Percentiles rank a stretch among this genome's conserved stretches.
phyloP scores from a whole-genome alignment of 2,797 vertebrate genomes.

The Kryptopterus vitreolus region DNA sequence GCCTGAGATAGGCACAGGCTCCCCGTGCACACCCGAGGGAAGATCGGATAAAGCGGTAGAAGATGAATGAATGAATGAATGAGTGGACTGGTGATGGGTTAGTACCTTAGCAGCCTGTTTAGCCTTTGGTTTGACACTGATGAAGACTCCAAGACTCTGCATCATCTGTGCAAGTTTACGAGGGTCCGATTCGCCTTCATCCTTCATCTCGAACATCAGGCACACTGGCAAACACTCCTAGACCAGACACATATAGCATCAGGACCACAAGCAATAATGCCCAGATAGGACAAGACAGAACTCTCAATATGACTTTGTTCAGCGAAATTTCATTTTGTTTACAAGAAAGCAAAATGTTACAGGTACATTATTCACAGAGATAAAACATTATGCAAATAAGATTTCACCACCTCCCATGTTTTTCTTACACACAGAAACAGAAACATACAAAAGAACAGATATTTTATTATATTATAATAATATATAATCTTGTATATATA shows the following conservation, averaged over 20 bases:
- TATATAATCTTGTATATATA: too few relatives aligned
- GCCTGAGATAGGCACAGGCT: too few relatives aligned
- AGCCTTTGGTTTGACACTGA: constrained; percentile 79
- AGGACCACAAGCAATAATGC: neutral
- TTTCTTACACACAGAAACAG: too few relatives aligned
- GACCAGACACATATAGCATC: constrained; percentile 14
- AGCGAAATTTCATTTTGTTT: neutral
- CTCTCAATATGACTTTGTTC: neutral
- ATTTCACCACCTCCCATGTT: too few relatives aligned
- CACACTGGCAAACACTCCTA: constrained; percentile 80
- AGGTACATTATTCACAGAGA: neutral
- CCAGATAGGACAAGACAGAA: neutral
- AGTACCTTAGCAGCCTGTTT: constrained; percentile 80
- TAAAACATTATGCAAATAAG: neutral
- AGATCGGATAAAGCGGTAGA: too few relatives aligned
- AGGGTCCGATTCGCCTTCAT: constrained; percentile 73
- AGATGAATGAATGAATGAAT: too few relatives aligned
- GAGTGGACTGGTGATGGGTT: constrained; percentile 14
- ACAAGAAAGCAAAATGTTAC: neutral
- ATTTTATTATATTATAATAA: too few relatives aligned
- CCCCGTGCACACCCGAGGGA: too few relatives aligned
- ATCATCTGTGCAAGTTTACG: constrained; percentile 76
- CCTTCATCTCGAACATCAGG: constrained; percentile 82
- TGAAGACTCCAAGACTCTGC: constrained; percentile 78
- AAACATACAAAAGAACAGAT: too few relatives aligned